Evolutionary conservation across 2,888 invertebrate species (phyloP), one percentile per base, ranked within the genome.

Genomic region (Pseudolycoriella hygida): DNA sequence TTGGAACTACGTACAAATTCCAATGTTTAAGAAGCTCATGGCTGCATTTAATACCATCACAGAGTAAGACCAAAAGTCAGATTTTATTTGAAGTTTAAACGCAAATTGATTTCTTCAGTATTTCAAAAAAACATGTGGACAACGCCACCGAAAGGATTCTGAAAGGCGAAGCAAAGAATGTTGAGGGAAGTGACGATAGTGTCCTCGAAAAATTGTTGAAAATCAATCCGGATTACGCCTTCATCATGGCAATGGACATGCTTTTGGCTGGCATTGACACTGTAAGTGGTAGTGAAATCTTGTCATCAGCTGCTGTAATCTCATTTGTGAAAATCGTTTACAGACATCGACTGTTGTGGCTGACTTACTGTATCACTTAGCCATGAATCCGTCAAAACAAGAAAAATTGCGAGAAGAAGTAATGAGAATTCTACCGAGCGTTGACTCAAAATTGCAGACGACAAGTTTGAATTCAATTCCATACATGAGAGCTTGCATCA

Each of bases 401-500:
- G 61, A 70, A 3, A 71, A 68, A 52, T 61, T 83, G 3, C 66
- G 74, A 15, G 58, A 71, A 40, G 80, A 83, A 57, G 54, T 76
- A 6, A 47, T 61, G 0, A 58, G 57, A 1, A 58, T 67, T 3
- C 54, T 72, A 46, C 66, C 69, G 0, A 50, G 57, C 1, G 66
- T 64, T 48, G 55, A 63, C 4, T 57, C 64, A 0, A 54, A 57
- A 2, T 52, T 72, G 1, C 69, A 64, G 1, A 56, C 64, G 3
- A 59, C 64, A 3, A 56, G 62, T 44, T 57, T 72, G 46, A 62
- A 66, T 39, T 56, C 68, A 43, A 62, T 73, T 49, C 68, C 72
- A 0, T 84, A 79, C 54, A 56, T 85, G 17, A 75, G 71, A 49
- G 82, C 81, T 1, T 80, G 78, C 52, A 69, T 84, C 34, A 84